Percentiles rank a stretch among this genome's conserved stretches.
Evolutionary conservation across 2,888 invertebrate species (phyloP).

Genomic region (Drosophila kanekoi): DNA sequence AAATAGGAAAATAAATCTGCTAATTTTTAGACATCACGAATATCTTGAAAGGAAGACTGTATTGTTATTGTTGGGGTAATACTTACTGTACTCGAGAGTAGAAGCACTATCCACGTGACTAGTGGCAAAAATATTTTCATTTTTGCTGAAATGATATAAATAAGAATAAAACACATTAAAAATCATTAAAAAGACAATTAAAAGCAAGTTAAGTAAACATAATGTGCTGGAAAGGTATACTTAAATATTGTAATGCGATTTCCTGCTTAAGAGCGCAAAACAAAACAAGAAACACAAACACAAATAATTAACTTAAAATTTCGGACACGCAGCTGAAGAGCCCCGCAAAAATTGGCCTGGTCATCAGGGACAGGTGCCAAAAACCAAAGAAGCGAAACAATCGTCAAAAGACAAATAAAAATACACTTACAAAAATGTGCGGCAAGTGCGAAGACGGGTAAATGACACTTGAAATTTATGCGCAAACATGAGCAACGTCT

Average conservation of each 20-base stretch:
- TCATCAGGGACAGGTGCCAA: slow-evolving; percentile 73
- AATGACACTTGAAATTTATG: slow-evolving; percentile 80
- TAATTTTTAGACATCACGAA: no score
- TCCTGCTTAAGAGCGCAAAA: slow-evolving; percentile 57
- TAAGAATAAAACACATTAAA: slow-evolving; percentile 59
- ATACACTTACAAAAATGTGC: slow-evolving; percentile 28
- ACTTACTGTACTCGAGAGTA: slow-evolving; percentile 93
- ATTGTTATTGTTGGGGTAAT: slow-evolving; percentile 8
- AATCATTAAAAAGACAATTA: slow-evolving; percentile 57
- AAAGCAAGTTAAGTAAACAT: slow-evolving; percentile 52
- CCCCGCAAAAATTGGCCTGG: slow-evolving; percentile 68
- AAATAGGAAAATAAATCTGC: no score
- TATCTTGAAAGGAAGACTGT: no score
- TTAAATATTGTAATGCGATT: slow-evolving; percentile 63
- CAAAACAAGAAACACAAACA: slow-evolving; percentile 55
- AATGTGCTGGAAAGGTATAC: slow-evolving; percentile 13
- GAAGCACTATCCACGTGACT: slow-evolving; percentile 95
- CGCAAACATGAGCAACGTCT: slow-evolving; percentile 66
- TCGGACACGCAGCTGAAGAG: slow-evolving; percentile 63
- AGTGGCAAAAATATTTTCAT: slow-evolving; percentile 97
- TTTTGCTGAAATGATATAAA: slow-evolving; percentile 91
- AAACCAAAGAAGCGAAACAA: slow-evolving; percentile 48
- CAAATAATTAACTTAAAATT: slow-evolving; percentile 75
- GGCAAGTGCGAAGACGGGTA: slow-evolving; percentile 69
- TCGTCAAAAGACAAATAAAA: slow-evolving; percentile 26